A percentile compares a stretch with the other conserved stretches of the same genome.
These are phyloP conservation scores for Circaetus cinerascens DNA, from an alignment of 2,113 vertebrate genomes.

Conservation along the genomic window DNA sequence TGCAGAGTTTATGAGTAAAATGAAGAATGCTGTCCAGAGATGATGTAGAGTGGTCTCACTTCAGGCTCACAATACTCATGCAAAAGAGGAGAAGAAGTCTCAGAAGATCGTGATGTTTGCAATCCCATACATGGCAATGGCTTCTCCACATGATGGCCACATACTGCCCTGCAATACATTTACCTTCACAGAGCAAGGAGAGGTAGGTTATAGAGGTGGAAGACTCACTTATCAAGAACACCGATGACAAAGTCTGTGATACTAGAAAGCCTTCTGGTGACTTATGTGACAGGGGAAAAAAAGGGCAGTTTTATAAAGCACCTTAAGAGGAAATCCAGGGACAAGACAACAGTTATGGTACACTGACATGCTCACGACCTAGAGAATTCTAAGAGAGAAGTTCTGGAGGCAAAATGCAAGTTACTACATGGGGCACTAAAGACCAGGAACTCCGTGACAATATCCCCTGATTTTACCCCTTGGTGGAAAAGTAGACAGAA, in stretches of 20 bases:
- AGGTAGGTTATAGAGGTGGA: neutral
- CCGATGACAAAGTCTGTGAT: fast-evolving
- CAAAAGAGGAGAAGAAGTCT: neutral
- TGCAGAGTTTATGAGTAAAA: neutral
- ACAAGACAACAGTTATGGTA: neutral
- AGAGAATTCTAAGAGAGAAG: neutral
- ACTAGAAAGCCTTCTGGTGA: neutral
- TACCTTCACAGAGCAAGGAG: neutral
- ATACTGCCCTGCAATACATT: neutral
- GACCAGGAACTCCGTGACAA: neutral
- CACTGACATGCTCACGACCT: neutral
- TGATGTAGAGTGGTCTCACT: neutral
- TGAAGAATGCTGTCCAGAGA: neutral
- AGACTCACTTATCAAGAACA: neutral
- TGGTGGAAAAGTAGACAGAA: neutral
- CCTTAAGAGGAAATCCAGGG: neutral
- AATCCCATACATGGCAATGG: neutral
- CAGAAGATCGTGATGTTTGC: neutral
- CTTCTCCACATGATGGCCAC: neutral
- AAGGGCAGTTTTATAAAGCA: neutral
- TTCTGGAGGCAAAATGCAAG: neutral
- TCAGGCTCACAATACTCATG: neutral
- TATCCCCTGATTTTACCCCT: neutral
- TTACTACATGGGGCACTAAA: neutral
- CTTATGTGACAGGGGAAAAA: neutral